phyloP scores from a whole-genome alignment of 2,888 invertebrate genomes.

The Amorpha juglandis region DNA sequence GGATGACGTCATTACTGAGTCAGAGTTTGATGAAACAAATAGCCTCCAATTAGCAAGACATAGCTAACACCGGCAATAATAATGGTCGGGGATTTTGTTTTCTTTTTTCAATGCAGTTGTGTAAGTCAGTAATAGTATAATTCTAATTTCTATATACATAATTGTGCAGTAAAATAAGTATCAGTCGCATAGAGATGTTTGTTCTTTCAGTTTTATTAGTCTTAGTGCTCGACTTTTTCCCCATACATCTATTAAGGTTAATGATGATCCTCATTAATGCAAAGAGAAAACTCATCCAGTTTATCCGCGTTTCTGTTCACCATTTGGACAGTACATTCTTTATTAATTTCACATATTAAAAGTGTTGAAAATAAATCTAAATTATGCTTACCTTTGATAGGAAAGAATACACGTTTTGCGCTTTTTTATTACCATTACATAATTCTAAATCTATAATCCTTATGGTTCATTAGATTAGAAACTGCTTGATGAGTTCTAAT shows the following conservation, averaged over 20 bases:
- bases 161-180: background rate
- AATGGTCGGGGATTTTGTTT: background rate
- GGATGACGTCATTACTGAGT: background rate
- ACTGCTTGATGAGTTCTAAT: no score
- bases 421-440: no score
- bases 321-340: background rate
- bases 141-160: background rate
- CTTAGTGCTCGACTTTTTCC: background rate
- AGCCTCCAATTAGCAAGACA: background rate
- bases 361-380: no score
- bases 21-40: slow-evolving; percentile 7
- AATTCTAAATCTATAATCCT: no score
- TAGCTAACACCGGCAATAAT: background rate
- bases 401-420: no score
- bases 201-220: background rate
- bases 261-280: background rate
- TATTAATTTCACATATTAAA: no score
- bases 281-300: background rate
- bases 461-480: no score
- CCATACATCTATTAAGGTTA: background rate
- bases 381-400: no score
- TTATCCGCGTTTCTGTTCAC: background rate
- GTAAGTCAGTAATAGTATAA: background rate
- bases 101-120: background rate
- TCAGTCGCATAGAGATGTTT: background rate